These are phyloP conservation scores for Pollimyrus isidori DNA, from an alignment of 2,113 vertebrate genomes.

Conservation along the genomic window DNA sequence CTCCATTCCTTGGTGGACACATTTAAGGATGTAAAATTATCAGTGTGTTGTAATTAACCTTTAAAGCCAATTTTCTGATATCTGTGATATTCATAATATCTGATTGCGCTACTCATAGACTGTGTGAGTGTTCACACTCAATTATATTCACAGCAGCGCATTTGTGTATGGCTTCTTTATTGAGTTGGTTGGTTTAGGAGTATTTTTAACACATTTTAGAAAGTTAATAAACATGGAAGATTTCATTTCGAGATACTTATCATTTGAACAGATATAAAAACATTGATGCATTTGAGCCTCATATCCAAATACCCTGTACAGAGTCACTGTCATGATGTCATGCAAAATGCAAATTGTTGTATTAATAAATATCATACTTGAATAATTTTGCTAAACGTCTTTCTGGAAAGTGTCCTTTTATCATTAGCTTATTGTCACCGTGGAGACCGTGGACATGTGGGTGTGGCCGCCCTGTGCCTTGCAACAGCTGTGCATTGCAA, in stretches of 20 bases:
- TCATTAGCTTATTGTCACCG: background rate
- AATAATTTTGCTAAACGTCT: background rate
- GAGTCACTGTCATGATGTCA: background rate
- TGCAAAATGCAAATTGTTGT: background rate
- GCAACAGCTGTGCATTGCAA: conserved; percentile 51
- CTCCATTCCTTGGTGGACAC: background rate
- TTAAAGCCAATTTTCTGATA: conserved; percentile 9
- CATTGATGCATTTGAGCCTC: background rate
- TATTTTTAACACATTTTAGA: background rate
- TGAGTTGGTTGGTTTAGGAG: background rate
- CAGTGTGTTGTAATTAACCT: background rate
- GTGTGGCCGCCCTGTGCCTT: background rate
- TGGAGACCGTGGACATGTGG: background rate
- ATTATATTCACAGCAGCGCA: background rate
- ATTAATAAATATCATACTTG: background rate
- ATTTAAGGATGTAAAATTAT: background rate
- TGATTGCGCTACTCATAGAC: background rate
- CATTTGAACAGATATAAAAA: background rate
- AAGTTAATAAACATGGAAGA: background rate
- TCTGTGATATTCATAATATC: background rate
- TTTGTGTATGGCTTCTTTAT: too few relatives aligned
- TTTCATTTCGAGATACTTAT: background rate
- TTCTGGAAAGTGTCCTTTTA: background rate
- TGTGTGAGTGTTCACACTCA: background rate
- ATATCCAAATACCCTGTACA: background rate